phyloP scores from a whole-genome alignment of 1,140 invertebrate genomes.

The Meteorus sp. region DNA sequence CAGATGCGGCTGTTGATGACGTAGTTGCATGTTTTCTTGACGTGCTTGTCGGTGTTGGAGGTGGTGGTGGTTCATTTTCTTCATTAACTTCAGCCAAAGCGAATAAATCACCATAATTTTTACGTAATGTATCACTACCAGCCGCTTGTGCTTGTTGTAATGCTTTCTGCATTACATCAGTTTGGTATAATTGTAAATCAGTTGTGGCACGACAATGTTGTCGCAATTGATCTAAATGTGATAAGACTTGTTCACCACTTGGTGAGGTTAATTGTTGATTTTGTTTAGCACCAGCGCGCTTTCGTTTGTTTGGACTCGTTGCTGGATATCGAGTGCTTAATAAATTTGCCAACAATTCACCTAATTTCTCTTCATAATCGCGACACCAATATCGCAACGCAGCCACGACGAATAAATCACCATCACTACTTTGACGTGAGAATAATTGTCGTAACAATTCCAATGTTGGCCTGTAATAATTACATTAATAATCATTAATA shows the following conservation, averaged over 20 bases:
- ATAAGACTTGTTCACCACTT: constrained; percentile 79
- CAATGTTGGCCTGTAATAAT: constrained; percentile 70
- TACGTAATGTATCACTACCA: constrained; percentile 81
- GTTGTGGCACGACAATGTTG: constrained; percentile 68
- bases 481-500: constrained; percentile 13
- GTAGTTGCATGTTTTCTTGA: constrained; percentile 60
- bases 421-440: constrained; percentile 69
- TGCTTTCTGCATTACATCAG: constrained; percentile 88
- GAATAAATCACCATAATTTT: constrained; percentile 89
- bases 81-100: constrained; percentile 89
- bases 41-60: constrained; percentile 61
- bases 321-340: constrained; percentile 78
- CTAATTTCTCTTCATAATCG: constrained; percentile 86
- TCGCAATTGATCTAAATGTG: constrained; percentile 89
- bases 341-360: constrained; percentile 77
- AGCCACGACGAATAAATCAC: constrained; percentile 84
- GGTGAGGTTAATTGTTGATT: constrained; percentile 65
- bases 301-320: constrained; percentile 87
- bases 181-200: constrained; percentile 69
- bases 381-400: constrained; percentile 91
- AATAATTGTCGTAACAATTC: constrained; percentile 85
- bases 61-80: constrained; percentile 55
- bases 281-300: constrained; percentile 70
- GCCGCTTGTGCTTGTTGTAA: constrained; percentile 77
- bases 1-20: constrained; percentile 48